Conservation (phyloP, 2,113 vertebrate species). For the Lophotis ruficrista region DNA sequence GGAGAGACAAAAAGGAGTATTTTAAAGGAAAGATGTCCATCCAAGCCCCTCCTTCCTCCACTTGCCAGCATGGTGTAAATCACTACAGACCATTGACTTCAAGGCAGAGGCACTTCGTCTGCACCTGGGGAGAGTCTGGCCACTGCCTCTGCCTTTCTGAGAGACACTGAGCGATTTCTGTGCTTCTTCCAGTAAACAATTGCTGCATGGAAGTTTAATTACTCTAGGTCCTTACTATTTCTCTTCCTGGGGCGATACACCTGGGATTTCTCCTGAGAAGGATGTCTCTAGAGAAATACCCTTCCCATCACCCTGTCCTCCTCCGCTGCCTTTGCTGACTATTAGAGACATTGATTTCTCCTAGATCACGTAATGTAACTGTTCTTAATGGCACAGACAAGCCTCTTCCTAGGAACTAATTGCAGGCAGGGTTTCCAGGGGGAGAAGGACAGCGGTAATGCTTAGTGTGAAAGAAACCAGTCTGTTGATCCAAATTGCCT, state of each 20-base stretch:
- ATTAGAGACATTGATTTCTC: constrained; percentile 72
- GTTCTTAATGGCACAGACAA: constrained; percentile 68
- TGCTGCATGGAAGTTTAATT: constrained; percentile 46
- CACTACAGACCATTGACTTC: background rate
- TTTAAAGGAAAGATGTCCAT: constrained; percentile 41
- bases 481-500: background rate
- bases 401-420: constrained; percentile 60
- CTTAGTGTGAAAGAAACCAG: background rate
- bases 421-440: constrained; percentile 52
- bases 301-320: constrained; percentile 1
- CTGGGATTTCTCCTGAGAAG: constrained; percentile 19
- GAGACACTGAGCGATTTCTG: background rate
- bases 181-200: constrained; percentile 36
- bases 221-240: background rate
- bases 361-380: constrained; percentile 61
- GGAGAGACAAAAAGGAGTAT: background rate
- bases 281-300: constrained; percentile 41
- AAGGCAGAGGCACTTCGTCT: background rate
- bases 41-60: background rate
- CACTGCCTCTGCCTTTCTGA: background rate
- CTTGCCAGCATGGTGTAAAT: background rate
- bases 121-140: background rate
- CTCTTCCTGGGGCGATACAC: background rate
- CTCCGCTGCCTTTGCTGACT: constrained; percentile 45
- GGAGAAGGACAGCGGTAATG: background rate